Percentiles rank a stretch among this genome's conserved stretches.
phyloP scores from a whole-genome alignment of 2,888 invertebrate genomes.

The Limnephilus marmoratus region DNA sequence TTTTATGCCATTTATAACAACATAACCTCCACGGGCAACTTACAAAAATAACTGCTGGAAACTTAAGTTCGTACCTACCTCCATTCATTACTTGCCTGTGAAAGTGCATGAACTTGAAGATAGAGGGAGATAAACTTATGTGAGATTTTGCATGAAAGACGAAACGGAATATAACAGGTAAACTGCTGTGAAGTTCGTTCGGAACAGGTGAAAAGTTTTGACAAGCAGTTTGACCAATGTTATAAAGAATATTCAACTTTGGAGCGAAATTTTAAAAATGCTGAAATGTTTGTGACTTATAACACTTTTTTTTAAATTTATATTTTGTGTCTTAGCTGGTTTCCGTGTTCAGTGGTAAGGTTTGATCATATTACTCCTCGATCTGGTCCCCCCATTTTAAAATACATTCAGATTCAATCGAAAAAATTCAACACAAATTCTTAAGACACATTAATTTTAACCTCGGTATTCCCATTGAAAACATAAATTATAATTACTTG shows the following conservation, averaged over 20 bases:
- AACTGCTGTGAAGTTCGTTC: constrained; percentile 40
- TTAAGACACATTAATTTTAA: no score
- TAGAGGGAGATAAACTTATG: constrained; percentile 29
- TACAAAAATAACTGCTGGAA: constrained; percentile 2
- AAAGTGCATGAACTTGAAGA: constrained; percentile 47
- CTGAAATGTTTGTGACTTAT: no score
- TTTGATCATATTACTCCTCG: no score
- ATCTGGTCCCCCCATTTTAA: no score
- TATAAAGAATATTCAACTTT: not conserved
- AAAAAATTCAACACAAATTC: no score
- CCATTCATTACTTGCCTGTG: constrained; percentile 16
- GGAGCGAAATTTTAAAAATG: not conserved
- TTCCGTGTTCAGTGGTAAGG: no score
- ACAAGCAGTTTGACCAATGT: constrained; percentile 11
- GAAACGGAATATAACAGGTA: not conserved
- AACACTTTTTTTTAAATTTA: no score
- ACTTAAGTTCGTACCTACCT: not conserved
- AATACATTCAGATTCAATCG: no score
- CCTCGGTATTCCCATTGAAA: no score
- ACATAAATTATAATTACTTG: no score
- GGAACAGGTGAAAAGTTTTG: constrained; percentile 17
- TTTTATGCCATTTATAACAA: not conserved
- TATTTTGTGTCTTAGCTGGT: no score
- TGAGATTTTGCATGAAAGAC: not conserved
- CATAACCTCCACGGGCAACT: constrained; percentile 17